Evolutionary conservation across 2,113 vertebrate species (phyloP).

Genomic region (Lates calcarifer): DNA sequence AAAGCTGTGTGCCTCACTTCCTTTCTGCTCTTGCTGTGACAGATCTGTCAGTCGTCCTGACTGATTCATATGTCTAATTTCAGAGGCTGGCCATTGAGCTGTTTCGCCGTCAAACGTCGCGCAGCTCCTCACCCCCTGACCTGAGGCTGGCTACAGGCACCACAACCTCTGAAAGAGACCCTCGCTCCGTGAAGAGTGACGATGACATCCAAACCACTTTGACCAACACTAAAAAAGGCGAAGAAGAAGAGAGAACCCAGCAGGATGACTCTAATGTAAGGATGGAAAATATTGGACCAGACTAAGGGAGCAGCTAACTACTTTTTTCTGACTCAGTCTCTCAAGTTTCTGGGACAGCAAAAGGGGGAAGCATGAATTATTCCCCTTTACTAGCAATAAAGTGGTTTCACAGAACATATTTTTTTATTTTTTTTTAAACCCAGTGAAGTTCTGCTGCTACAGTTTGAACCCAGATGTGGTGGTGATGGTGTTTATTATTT

Average conservation of each 20-base stretch:
- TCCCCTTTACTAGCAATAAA: too few species aligned
- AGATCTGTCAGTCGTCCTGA: background rate
- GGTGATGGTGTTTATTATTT: background rate
- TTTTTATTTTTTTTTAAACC: too few species aligned
- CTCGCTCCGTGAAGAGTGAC: constrained; percentile 83
- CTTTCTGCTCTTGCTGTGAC: background rate
- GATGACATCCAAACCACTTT: constrained; percentile 69
- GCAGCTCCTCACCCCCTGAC: constrained; percentile 93
- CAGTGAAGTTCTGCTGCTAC: too few species aligned
- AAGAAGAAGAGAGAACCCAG: constrained; percentile 91
- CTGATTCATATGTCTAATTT: constrained; percentile 48
- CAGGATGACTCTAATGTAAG: constrained; percentile 95
- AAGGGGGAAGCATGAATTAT: too few species aligned
- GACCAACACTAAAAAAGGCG: constrained; percentile 84
- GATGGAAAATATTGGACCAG: background rate
- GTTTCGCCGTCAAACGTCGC: constrained; percentile 93
- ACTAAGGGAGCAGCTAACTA: background rate
- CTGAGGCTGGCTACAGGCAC: constrained; percentile 87
- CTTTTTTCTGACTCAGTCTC: background rate
- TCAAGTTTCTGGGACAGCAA: too few species aligned
- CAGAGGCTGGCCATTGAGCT: constrained; percentile 96
- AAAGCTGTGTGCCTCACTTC: too few species aligned
- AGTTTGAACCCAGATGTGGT: too few species aligned
- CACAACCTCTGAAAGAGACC: constrained; percentile 85
- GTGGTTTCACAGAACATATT: too few species aligned